Percentiles rank a stretch among this genome's conserved stretches.
phyloP scores from a whole-genome alignment of 2,113 vertebrate genomes.

The Colossoma macropomum region DNA sequence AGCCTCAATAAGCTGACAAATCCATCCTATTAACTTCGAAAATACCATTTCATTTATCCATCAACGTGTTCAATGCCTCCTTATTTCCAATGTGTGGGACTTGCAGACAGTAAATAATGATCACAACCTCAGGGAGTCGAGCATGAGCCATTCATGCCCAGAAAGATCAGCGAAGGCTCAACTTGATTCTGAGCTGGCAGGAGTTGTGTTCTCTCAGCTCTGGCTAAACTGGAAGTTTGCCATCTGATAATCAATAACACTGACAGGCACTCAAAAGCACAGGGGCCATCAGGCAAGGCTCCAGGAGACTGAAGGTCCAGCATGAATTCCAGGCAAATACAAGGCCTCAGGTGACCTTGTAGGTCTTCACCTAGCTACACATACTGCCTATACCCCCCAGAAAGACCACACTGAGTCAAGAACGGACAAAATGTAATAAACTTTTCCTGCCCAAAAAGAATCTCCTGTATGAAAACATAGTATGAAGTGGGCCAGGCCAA shows the following conservation, averaged over 20 bases:
- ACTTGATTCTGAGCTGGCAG: constrained; percentile 30
- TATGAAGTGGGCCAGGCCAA: background rate
- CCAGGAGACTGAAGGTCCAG: constrained; percentile 22
- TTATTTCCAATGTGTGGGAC: constrained; percentile 14
- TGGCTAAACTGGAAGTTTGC: constrained; percentile 39
- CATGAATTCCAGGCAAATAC: constrained; percentile 14
- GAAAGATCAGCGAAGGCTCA: constrained; percentile 4
- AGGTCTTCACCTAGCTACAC: background rate
- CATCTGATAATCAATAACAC: constrained; percentile 51
- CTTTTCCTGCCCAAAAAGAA: background rate
- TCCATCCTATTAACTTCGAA: constrained; percentile 26
- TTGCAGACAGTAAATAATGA: constrained; percentile 32
- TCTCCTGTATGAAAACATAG: background rate
- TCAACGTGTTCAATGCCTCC: constrained; percentile 6
- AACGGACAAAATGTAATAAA: background rate
- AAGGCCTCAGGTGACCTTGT: background rate
- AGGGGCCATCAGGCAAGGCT: constrained; percentile 34
- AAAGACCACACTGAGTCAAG: background rate
- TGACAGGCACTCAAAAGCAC: constrained; percentile 26
- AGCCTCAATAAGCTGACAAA: constrained; percentile 32
- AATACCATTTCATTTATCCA: constrained; percentile 32
- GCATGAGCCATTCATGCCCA: constrained; percentile 22
- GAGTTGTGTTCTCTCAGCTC: constrained; percentile 11
- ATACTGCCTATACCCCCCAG: background rate
- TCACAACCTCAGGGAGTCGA: constrained; percentile 21